Evolutionary conservation across 1,140 invertebrate genomes (phyloP), one percentile per base, ranked within the genome.

Genomic region (Telenomus remus): DNA sequence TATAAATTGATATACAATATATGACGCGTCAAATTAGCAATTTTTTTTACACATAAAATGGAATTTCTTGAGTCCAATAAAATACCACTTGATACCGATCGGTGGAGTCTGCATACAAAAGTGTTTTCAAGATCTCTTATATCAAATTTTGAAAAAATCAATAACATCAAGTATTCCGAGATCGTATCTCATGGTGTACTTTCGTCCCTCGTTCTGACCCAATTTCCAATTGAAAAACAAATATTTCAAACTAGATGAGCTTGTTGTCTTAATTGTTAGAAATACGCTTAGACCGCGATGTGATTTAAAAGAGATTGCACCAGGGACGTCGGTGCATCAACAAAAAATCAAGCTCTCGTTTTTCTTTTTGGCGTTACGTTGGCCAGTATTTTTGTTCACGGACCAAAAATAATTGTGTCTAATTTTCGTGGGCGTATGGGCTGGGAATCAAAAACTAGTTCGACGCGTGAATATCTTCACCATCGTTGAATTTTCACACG

Each of bases 181-280:
- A 33, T 39, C 65, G 65, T 54, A 47, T 68, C 57, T 69, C 49
- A 61, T 61, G 50, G 56, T 60, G 55, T 70, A 54, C 56, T 55
- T 42, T 42, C 16, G 37, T 59, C 56, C 47, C 54, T 66, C 48
- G 43, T 70, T 54, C 39, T 39, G 66, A 70, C 66, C 66, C 50
- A 60, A 70, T 70, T 70, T 61, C 42, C 39, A 12, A 19, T 51
- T 14, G 27, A 27, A 50, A 68, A 68, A 68, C 55, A 53, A 68
- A 68, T 39, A 59, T 48, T 68, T 53, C 11, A 59, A 39, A 3
- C 1, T 39, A 19, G 27, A 11, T 54, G 35, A 43, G 51, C 64
- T 37, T 57, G 50, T 68, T 33, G 51, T 68, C 64, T 57, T 39
- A 57, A 68, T 68, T 68, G 51, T 15, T 0, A 10, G 11, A 56